Evolutionary conservation across 2,888 invertebrate genomes (phyloP).

Genomic region (Chloroclystis v-ata): DNA sequence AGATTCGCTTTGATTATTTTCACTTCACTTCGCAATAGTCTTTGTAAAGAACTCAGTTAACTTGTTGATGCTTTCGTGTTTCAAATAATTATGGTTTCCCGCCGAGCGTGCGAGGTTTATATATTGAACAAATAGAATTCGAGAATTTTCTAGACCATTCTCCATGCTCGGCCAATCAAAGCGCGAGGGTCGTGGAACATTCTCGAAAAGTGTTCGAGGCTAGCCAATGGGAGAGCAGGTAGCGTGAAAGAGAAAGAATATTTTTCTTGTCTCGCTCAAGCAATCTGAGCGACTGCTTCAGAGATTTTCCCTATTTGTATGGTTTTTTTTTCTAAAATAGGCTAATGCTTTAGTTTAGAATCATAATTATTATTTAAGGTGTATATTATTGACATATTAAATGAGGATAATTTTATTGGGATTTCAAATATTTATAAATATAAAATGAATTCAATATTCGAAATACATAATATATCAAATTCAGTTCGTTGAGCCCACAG

Average conservation of each 20-base stretch:
- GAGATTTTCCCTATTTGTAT: constrained; percentile 21
- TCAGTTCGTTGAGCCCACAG: too few relatives aligned
- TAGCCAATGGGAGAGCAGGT: constrained; percentile 40
- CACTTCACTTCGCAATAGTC: constrained; percentile 29
- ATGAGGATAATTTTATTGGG: too few relatives aligned
- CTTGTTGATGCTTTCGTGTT: constrained; percentile 45
- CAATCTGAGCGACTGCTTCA: constrained; percentile 19
- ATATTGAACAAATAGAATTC: constrained; percentile 48
- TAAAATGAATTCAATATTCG: too few relatives aligned
- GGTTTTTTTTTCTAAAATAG: constrained; percentile 1
- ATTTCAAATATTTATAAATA: too few relatives aligned
- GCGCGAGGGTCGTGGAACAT: constrained; percentile 31
- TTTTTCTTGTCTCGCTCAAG: background rate
- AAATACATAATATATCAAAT: too few relatives aligned
- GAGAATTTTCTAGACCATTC: constrained; percentile 44
- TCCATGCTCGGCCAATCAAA: constrained; percentile 46
- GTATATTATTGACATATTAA: too few relatives aligned
- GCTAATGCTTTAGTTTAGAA: too few relatives aligned
- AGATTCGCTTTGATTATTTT: background rate
- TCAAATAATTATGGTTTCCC: constrained; percentile 57
- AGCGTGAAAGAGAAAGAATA: constrained; percentile 28
- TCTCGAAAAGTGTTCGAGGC: constrained; percentile 36
- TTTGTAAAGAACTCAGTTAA: constrained; percentile 37
- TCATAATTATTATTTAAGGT: too few relatives aligned
- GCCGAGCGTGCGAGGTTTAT: constrained; percentile 44